Conservation (phyloP, 2,797 vertebrate species). For the Halcyon smyrnensis region DNA sequence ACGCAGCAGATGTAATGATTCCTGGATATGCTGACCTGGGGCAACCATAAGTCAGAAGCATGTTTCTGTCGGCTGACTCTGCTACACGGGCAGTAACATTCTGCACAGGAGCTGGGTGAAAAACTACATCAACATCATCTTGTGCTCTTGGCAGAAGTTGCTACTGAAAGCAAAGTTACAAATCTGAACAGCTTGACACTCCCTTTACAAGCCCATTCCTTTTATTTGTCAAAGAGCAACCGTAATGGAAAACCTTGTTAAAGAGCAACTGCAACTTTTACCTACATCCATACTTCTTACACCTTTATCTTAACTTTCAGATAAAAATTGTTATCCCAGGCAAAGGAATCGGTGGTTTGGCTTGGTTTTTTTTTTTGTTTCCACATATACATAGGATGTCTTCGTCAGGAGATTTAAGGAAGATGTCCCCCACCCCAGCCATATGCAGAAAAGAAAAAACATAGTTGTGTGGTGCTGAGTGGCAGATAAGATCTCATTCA, state of each 20-base stretch:
- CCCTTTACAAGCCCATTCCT: not conserved
- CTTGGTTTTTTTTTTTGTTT: not conserved
- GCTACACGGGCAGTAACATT: not conserved
- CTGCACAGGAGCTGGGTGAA: not conserved
- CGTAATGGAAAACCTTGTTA: not conserved
- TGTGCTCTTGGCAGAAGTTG: not conserved
- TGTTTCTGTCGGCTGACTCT: rapidly evolving
- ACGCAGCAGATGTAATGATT: not conserved
- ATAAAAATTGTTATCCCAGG: not conserved
- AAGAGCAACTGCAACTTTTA: not conserved
- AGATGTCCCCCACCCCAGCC: not conserved
- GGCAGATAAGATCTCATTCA: not conserved
- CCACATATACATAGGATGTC: not conserved
- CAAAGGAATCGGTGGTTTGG: not conserved
- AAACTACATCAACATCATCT: not conserved
- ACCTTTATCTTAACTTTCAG: not conserved
- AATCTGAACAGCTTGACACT: not conserved
- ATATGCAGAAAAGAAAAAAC: not conserved
- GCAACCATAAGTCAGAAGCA: not conserved
- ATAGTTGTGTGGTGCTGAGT: not conserved
- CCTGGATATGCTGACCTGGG: not conserved
- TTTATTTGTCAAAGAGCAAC: not conserved
- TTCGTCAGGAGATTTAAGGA: not conserved
- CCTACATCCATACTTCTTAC: not conserved
- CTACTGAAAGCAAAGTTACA: not conserved